Evolutionary conservation across 2,888 invertebrate species (phyloP), one percentile per base, ranked within the genome.

Genomic region (Melipona bicolor): DNA sequence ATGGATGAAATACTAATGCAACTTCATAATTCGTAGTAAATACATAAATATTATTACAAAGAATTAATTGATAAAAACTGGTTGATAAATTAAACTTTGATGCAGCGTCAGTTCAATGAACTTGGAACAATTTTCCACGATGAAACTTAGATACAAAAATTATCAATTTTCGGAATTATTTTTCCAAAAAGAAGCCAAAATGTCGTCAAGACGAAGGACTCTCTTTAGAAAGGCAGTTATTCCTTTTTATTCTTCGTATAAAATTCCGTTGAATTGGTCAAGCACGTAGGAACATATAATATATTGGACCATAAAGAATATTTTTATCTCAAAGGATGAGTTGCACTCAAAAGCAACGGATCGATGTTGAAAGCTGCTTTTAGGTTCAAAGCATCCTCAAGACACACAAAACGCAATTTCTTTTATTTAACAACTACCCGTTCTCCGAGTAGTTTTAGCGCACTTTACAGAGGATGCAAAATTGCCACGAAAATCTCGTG

Each of bases 231-330:
- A 71, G 24, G 5, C 19, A 19, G 19, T 71, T 43, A 24, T 27
- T 32, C 4, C 32, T 32, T 32, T 32, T 32, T 52, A 50, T 15
- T 52, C 1, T 27, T 71, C 59, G 59, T 36, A 32, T 32, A 59
- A 71, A 59, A n/a, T 43, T n/a, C 71, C 24, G 24, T 59, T 71
- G 59, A 59, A 71, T 43, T 59, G 43, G 50, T 32, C 52, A 17
- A 24, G 59, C 24, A 49, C 3, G 4, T 56, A 43, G 43, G 43
- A 43, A 43, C 9, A 19, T 36, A 49, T 24, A 24, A 24, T 36
- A 49, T 24, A 24, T 24, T 19, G 19, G 13, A 4, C 3, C 71
- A 24, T 71, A 71, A 71, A 71, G 71, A 59, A 71, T 59, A 71
- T 59, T 71, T 71, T 69, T 52, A 52, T 27, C 50, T 69, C 5